These are phyloP conservation scores for Pseudorasbora parva DNA, from an alignment of 2,113 vertebrate species.

Conservation along the genomic window DNA sequence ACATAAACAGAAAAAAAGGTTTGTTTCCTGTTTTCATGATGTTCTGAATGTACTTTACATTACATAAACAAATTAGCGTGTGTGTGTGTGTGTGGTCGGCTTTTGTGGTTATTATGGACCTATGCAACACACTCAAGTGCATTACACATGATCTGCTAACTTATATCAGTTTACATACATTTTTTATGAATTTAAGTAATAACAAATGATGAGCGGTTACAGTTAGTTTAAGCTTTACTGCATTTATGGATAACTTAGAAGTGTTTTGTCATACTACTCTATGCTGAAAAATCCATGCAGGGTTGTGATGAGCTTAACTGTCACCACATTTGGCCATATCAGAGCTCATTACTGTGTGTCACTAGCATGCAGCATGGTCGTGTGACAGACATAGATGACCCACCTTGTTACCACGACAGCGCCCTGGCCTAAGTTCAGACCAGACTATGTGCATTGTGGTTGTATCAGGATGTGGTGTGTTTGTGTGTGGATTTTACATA, in stretches of 20 bases:
- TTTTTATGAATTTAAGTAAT: neutral
- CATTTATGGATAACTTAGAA: slow-evolving; percentile 7
- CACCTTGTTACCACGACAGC: slow-evolving; percentile 46
- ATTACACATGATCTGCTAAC: neutral
- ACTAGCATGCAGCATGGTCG: slow-evolving; percentile 8
- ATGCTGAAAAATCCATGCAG: slow-evolving; percentile 19
- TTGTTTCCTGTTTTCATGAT: slow-evolving; percentile 11
- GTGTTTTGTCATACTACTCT: slow-evolving; percentile 13
- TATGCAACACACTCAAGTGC: neutral
- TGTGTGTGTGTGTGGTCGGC: neutral
- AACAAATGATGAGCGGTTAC: neutral
- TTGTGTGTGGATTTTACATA: slow-evolving; percentile 34
- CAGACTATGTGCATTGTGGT: slow-evolving; percentile 31
- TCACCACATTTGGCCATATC: slow-evolving; percentile 30
- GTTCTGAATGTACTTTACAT: slow-evolving; percentile 10
- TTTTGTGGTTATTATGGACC: neutral
- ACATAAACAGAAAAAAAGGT: neutral
- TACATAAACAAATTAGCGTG: slow-evolving; percentile 42
- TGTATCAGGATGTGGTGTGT: slow-evolving; percentile 37
- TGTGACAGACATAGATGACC: slow-evolving; percentile 19
- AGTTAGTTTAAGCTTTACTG: neutral
- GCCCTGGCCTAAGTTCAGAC: slow-evolving; percentile 56
- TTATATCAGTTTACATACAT: neutral
- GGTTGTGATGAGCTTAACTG: slow-evolving; percentile 41
- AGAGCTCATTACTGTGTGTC: slow-evolving; percentile 14